Conservation (phyloP, 1,140 invertebrate species). For the Eueides isabella region DNA sequence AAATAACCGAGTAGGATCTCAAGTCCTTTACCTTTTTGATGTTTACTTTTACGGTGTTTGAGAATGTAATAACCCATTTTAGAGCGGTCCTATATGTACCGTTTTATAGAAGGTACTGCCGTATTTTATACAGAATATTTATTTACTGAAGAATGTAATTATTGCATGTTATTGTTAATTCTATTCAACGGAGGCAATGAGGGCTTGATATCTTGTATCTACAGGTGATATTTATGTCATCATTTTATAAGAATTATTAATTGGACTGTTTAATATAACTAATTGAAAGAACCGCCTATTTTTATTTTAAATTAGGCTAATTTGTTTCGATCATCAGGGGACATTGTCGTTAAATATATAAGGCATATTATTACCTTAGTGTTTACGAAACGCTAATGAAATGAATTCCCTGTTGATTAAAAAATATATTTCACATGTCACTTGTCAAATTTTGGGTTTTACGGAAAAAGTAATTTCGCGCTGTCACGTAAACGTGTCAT, state of each 20-base stretch:
- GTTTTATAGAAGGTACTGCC: constrained; percentile 2
- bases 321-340: background rate
- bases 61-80: constrained; percentile 33
- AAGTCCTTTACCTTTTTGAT: constrained; percentile 45
- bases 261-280: background rate
- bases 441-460: constrained; percentile 37
- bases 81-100: constrained; percentile 17
- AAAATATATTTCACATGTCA: constrained; percentile 27
- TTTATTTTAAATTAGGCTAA: background rate
- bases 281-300: background rate
- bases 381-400: constrained; percentile 7
- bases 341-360: background rate
- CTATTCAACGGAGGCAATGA: too few species aligned
- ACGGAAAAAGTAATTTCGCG: constrained; percentile 26
- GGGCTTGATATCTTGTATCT: too few species aligned
- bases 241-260: too few species aligned
- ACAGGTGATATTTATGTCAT: too few species aligned
- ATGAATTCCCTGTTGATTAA: constrained; percentile 28
- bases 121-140: background rate
- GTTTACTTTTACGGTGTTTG: constrained; percentile 35
- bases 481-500: constrained; percentile 20
- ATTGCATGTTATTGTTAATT: background rate
- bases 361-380: background rate
- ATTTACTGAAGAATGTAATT: background rate
- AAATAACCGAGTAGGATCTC: constrained; percentile 47